Evolutionary conservation across 2,888 invertebrate species (phyloP).

Genomic region (Morpho achilles): DNA sequence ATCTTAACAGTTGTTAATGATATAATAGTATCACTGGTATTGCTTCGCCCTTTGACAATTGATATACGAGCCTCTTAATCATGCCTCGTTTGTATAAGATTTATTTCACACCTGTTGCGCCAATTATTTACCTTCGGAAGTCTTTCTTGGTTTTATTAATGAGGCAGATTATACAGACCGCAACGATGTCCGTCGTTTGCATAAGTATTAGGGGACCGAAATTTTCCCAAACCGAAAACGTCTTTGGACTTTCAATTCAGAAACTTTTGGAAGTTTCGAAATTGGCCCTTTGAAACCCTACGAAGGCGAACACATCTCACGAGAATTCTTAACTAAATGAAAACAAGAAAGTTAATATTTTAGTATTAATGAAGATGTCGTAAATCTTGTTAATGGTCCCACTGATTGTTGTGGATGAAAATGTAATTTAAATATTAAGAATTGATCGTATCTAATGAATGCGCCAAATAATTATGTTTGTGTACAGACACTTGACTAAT

Average conservation of each 20-base stretch:
- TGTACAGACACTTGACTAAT: no score
- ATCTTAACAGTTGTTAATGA: no score
- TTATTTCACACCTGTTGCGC: constrained; percentile 72
- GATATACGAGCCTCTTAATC: constrained; percentile 71
- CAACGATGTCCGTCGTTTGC: constrained; percentile 28
- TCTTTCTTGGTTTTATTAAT: constrained; percentile 47
- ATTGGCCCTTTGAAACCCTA: constrained; percentile 19
- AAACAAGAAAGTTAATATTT: constrained; percentile 24
- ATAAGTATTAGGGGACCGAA: constrained; percentile 22
- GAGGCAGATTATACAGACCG: constrained; percentile 30
- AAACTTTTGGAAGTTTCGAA: constrained; percentile 20
- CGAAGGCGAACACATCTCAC: constrained; percentile 19
- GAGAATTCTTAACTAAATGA: constrained; percentile 21
- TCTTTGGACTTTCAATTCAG: constrained; percentile 19
- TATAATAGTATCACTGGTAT: constrained; percentile 42
- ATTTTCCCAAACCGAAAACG: constrained; percentile 12
- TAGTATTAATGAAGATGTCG: constrained; percentile 28
- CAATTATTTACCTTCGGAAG: constrained; percentile 71
- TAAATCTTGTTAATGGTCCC: constrained; percentile 27
- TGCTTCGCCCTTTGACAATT: constrained; percentile 43
- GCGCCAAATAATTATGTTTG: no score
- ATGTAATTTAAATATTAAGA: constrained; percentile 25
- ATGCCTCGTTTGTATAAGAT: constrained; percentile 63
- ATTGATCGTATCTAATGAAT: background rate
- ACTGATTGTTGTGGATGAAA: constrained; percentile 31